Base-by-base conservation (phyloP, 2,113 vertebrate species). In the Connochaetes taurinus region DNA sequence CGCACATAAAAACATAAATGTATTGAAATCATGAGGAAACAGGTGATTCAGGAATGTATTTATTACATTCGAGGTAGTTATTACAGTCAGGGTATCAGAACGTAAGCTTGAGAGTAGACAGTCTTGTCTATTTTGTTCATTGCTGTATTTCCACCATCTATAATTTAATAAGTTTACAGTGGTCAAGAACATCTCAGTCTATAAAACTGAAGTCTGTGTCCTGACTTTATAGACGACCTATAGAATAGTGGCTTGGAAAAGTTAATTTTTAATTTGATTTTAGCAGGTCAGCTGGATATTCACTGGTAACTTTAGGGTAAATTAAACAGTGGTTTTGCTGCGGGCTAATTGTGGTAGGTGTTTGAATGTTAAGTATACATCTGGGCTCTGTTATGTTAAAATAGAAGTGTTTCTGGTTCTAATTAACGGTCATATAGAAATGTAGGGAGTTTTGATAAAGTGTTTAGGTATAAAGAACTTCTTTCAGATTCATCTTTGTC, bases 401-500 rank as follows among this genome's bases (percentile, higher is more conserved):
- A 82, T 43, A 47, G 64, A 87, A 62, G 33, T 82, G 17, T 85
- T 98, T 94, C 43, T 91, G 31, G 17, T 94, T 15, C 31, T 47
- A 33, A 8, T 83, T 74, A 71, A 58, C 14, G 36, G 17, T 53
- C 52, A 50, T 12, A 16, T 12, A 91, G 91, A 92, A 93, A 57
- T 67, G 43, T 16, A 62, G 78, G 52, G 15, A 25, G 0, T 92
- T 95, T 90, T 86, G 86, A 36, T 60, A 36, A 91, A 90, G 33
- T 88, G 6, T 95, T 96, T 88, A 86, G 58, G 14, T 85, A 33
- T 27, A 23, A 94, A 92, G 21, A 95, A 83, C 43, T 80, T 95
- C 43, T 80, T 95, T 60, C 27, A 74, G 57, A 71, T 92, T 90
- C 14, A 71, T 76, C 21, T 96, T 90, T 95, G 62, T 92, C n/a